These are phyloP conservation scores for Gobio occitaniae DNA, from an alignment of 2,797 vertebrate genomes.

Conservation along the genomic window DNA sequence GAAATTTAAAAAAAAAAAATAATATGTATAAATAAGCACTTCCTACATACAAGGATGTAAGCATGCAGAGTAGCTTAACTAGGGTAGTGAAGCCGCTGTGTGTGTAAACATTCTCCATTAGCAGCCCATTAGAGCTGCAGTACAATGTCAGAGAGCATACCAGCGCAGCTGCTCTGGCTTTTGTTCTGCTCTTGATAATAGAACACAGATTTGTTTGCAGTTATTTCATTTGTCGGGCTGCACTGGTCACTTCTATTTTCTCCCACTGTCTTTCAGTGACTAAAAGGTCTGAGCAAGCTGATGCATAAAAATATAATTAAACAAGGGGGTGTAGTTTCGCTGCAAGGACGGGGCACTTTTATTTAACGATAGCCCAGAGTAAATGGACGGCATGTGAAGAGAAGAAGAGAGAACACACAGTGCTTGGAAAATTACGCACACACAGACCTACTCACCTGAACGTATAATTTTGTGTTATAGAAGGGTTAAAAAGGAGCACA, in stretches of 20 bases:
- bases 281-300: slow-evolving; percentile 27
- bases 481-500: slow-evolving; percentile 7
- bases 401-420: not conserved
- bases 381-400: slow-evolving; percentile 24
- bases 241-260: slow-evolving; percentile 32
- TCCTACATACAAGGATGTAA: not conserved
- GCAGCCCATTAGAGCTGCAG: slow-evolving; percentile 20
- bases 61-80: not conserved
- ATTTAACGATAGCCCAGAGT: slow-evolving; percentile 17
- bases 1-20: not conserved
- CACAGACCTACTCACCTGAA: not conserved
- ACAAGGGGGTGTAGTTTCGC: slow-evolving; percentile 28
- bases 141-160: slow-evolving; percentile 36
- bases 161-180: not conserved
- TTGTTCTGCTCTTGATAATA: slow-evolving; percentile 40
- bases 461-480: slow-evolving; percentile 11
- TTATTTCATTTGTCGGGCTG: slow-evolving; percentile 14
- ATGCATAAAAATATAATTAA: slow-evolving; percentile 48
- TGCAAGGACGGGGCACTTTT: slow-evolving; percentile 36
- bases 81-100: not conserved
- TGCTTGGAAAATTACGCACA: slow-evolving; percentile 8
- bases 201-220: slow-evolving; percentile 37
- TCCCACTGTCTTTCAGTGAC: not conserved
- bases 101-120: slow-evolving; percentile 28
- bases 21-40: not conserved